A percentile compares a stretch with the other conserved stretches of the same genome.
Evolutionary conservation across 2,797 vertebrate genomes (phyloP).

Genomic region (Propithecus deckenii): DNA sequence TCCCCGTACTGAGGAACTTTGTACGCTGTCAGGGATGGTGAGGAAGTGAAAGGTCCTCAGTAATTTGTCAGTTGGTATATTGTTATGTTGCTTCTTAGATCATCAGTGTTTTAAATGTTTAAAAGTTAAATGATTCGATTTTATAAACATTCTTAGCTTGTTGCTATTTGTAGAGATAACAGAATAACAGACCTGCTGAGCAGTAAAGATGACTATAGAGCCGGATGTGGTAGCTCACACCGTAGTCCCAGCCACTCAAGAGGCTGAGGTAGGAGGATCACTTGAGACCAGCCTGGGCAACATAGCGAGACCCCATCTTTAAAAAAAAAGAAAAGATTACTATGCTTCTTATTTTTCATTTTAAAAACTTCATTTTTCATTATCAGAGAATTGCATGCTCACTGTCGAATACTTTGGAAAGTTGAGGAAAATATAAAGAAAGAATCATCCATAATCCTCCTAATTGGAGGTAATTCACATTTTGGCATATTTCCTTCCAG

Average conservation of each 20-base stretch:
- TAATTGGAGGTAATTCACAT: constrained; percentile 52
- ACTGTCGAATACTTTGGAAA: constrained; percentile 26
- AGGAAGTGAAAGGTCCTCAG: background rate
- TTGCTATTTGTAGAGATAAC: background rate
- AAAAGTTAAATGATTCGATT: background rate
- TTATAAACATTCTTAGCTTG: background rate
- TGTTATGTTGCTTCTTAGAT: background rate
- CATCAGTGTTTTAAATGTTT: background rate
- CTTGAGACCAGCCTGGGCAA: no score
- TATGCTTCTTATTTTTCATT: background rate
- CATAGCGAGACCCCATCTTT: no score
- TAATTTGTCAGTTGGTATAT: background rate
- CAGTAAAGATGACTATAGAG: background rate
- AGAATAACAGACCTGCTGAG: background rate
- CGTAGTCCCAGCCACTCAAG: background rate
- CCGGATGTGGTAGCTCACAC: background rate
- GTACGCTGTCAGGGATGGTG: background rate
- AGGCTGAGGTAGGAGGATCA: background rate
- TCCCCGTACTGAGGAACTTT: background rate
- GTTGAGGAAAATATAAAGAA: background rate
- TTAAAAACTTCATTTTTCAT: background rate
- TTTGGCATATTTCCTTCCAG: constrained; percentile 37
- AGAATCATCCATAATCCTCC: background rate
- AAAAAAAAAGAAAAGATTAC: background rate
- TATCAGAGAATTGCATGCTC: background rate